These are phyloP conservation scores for Tiphia femorata DNA, from an alignment of 2,888 invertebrate genomes.

Conservation along the genomic window DNA sequence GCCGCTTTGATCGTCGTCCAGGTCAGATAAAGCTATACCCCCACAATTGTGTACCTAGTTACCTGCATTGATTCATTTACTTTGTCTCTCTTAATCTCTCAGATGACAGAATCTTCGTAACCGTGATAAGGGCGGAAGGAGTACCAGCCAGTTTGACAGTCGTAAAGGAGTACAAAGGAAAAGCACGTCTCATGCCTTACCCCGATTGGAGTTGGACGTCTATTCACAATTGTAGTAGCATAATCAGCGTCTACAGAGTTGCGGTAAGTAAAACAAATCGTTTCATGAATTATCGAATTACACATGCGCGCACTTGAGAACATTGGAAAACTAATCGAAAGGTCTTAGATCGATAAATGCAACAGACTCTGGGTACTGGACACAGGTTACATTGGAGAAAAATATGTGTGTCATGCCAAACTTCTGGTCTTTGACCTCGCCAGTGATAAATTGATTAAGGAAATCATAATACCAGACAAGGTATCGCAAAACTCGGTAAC, in stretches of 20 bases:
- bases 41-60: no score
- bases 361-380: constrained; percentile 81
- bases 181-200: constrained; percentile 73
- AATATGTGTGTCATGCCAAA: constrained; percentile 78
- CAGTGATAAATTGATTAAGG: constrained; percentile 63
- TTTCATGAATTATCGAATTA: no score
- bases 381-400: constrained; percentile 74
- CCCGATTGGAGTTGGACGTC: constrained; percentile 75
- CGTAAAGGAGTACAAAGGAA: constrained; percentile 67
- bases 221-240: constrained; percentile 75
- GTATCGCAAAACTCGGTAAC: constrained; percentile 31
- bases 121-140: constrained; percentile 75
- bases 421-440: constrained; percentile 79
- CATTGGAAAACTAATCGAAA: no score
- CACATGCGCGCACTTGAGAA: no score
- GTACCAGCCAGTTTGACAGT: constrained; percentile 79
- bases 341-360: constrained; percentile 77
- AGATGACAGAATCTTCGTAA: constrained; percentile 73
- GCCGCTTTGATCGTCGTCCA: no score
- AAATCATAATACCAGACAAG: constrained; percentile 35
- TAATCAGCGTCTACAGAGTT: constrained; percentile 81
- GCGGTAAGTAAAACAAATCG: constrained; percentile 71
- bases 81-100: no score
- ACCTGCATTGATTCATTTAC: no score
- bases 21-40: no score